Percentiles rank a stretch among this genome's conserved stretches.
phyloP scores from a whole-genome alignment of 2,888 invertebrate species.

The Mythimna ferrago region DNA sequence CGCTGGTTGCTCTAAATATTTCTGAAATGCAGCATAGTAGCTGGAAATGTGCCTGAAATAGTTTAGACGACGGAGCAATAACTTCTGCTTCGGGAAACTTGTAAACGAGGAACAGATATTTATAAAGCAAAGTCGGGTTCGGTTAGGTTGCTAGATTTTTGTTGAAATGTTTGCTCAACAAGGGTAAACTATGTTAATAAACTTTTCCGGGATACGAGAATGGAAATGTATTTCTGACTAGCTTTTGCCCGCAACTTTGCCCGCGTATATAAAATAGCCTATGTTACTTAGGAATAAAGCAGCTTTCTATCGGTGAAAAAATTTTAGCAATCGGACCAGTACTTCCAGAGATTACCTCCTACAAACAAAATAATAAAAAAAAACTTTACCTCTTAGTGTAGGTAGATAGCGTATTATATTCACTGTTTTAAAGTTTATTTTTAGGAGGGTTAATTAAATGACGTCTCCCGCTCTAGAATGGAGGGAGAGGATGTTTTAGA shows the following conservation, averaged over 20 bases:
- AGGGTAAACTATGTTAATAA: not conserved
- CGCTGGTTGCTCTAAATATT: constrained; percentile 21
- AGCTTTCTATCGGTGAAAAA: too few species aligned
- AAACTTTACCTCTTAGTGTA: too few species aligned
- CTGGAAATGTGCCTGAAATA: constrained; percentile 51
- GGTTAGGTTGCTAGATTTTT: constrained; percentile 1
- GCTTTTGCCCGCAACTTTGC: too few species aligned
- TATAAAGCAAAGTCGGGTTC: constrained; percentile 27
- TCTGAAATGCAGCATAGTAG: constrained; percentile 33
- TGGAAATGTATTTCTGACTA: not conserved
- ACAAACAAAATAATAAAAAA: too few species aligned
- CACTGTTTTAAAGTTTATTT: too few species aligned
- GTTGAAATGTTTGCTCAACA: not conserved
- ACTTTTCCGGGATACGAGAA: not conserved
- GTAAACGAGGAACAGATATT: constrained; percentile 55
- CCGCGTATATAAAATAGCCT: too few species aligned
- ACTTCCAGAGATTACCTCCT: too few species aligned
- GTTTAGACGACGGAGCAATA: constrained; percentile 49
- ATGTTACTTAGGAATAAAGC: too few species aligned
- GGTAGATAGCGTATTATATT: not conserved
- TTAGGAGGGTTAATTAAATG: too few species aligned
- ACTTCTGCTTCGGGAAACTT: constrained; percentile 40
- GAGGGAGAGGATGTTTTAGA: too few species aligned
- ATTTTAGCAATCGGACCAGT: too few species aligned
- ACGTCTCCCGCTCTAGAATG: too few species aligned